Evolutionary conservation across 64 coral and sea anemone genomes (phyloP).

Genomic region (Platygyra sinensis): DNA sequence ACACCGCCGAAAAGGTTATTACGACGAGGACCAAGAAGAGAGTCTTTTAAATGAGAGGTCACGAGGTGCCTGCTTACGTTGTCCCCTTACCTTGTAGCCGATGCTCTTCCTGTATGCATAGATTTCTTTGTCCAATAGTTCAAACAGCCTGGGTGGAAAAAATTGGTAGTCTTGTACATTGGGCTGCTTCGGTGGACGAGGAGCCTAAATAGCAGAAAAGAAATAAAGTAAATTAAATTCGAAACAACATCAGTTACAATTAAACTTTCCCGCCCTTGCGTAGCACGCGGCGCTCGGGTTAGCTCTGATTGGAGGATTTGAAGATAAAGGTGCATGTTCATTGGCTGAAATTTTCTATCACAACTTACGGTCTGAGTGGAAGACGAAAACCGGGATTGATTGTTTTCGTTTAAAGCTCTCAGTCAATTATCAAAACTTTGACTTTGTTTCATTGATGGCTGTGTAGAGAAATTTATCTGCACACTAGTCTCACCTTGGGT

Average conservation of each 20-base stretch:
- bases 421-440: too few species aligned
- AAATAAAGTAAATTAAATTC: background rate
- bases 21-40: background rate
- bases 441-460: too few species aligned
- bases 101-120: slow-evolving; percentile 98
- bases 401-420: too few species aligned
- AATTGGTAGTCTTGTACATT: slow-evolving; percentile 99
- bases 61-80: background rate
- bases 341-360: too few species aligned
- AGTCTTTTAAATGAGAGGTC: background rate
- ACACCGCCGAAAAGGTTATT: background rate
- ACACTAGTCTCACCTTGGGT: slow-evolving; percentile 55
- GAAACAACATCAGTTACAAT: too few species aligned
- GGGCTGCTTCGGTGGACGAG: slow-evolving; percentile 95
- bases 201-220: slow-evolving; percentile 48
- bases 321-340: too few species aligned
- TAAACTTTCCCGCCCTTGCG: too few species aligned
- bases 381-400: too few species aligned
- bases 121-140: slow-evolving; percentile 97
- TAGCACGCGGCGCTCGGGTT: too few species aligned
- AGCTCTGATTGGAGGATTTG: too few species aligned
- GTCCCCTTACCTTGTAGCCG: slow-evolving; percentile 85
- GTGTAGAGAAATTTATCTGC: background rate
- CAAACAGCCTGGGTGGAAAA: slow-evolving; percentile 97
- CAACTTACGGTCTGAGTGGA: too few species aligned